A percentile compares a stretch with the other conserved stretches of the same genome.
These are phyloP conservation scores for Pristis pectinata DNA, from an alignment of 2,797 vertebrate species.

Conservation along the genomic window DNA sequence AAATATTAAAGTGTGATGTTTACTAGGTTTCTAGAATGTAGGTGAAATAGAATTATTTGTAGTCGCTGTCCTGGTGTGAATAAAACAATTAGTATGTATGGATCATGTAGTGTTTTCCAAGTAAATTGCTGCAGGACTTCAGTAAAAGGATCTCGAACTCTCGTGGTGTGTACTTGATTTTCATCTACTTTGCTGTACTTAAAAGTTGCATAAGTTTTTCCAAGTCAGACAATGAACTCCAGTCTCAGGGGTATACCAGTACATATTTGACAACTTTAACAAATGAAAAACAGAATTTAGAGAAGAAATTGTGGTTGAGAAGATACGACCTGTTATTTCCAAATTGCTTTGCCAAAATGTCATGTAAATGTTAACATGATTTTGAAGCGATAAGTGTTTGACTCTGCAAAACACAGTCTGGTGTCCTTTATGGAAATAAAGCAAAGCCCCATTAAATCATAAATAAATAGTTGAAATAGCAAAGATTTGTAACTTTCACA, in stretches of 20 bases:
- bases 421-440: neutral
- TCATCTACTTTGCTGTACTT: conserved; percentile 47
- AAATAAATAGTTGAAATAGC: neutral
- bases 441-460: neutral
- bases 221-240: conserved; percentile 56
- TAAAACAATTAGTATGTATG: neutral
- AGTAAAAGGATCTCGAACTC: neutral
- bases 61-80: neutral
- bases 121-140: neutral
- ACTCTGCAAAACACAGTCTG: neutral
- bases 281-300: conserved; percentile 62
- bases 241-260: conserved; percentile 57
- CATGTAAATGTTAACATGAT: conserved; percentile 52
- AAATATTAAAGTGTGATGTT: neutral
- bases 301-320: conserved; percentile 57
- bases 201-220: conserved; percentile 56
- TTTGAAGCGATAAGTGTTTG: conserved; percentile 42
- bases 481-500: neutral
- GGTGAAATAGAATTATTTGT: neutral
- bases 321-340: conserved; percentile 62
- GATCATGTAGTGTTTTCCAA: neutral
- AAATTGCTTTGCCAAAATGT: conserved; percentile 55
- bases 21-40: too few species aligned
- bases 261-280: conserved; percentile 60
- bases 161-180: conserved; percentile 39